Percentiles rank a stretch among this genome's conserved stretches.
Conservation (phyloP, 2,113 vertebrate genomes). For the Halichoerus grypus region DNA sequence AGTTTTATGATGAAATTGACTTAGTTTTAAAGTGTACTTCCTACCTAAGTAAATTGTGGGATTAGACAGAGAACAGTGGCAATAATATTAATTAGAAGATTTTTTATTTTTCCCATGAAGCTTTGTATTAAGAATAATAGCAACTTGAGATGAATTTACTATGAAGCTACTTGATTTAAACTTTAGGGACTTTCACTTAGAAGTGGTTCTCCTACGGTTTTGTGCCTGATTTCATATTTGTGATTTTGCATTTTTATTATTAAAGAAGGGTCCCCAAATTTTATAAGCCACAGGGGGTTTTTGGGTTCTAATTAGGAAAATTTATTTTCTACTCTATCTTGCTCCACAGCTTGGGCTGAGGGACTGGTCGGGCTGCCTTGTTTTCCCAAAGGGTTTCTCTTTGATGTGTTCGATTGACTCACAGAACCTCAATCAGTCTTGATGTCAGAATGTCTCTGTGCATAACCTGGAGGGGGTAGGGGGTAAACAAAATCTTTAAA, state of each 20-base stretch:
- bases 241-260: neutral
- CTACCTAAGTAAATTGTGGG: neutral
- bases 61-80: neutral
- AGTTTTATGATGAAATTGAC: neutral
- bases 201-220: neutral
- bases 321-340: neutral
- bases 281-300: neutral
- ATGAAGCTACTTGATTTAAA: neutral
- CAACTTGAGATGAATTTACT: neutral
- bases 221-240: neutral
- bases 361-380: neutral
- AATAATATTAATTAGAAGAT: neutral
- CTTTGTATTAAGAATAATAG: neutral
- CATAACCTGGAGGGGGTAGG: neutral
- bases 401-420: neutral
- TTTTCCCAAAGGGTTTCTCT: neutral
- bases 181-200: neutral
- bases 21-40: neutral
- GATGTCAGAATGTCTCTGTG: neutral
- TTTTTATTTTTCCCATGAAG: neutral
- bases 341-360: neutral
- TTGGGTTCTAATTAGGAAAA: neutral
- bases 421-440: slow-evolving; percentile 1
- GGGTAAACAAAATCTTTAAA: neutral
- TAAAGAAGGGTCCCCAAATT: neutral